phyloP scores from a whole-genome alignment of 2,888 invertebrate species.

The Hydroisotoma schaefferi region DNA sequence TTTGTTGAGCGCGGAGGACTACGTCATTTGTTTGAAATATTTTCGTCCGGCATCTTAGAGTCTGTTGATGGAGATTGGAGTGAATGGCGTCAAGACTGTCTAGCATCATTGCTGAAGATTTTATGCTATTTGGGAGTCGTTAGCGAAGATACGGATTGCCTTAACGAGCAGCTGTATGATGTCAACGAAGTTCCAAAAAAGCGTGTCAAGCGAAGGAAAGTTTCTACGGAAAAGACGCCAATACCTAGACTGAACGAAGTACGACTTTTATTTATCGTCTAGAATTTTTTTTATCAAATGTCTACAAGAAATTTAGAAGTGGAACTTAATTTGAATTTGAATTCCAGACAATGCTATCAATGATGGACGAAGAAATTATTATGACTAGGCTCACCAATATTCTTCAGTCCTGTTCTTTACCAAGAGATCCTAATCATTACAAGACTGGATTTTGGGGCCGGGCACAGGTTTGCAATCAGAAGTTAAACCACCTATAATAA shows the following conservation, averaged over 20 bases:
- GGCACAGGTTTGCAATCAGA: conserved; percentile 63
- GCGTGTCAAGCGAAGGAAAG: conserved; percentile 51
- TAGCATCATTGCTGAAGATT: conserved; percentile 79
- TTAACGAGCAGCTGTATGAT: conserved; percentile 46
- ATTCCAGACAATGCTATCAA: conserved; percentile 62
- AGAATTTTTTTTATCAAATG: neutral
- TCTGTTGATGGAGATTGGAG: conserved; percentile 63
- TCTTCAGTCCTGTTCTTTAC: conserved; percentile 76
- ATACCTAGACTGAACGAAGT: conserved; percentile 71
- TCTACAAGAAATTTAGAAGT: neutral
- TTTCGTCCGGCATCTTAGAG: conserved; percentile 80
- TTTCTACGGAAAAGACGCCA: conserved; percentile 61
- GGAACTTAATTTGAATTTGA: neutral
- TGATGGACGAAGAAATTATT: conserved; percentile 80
- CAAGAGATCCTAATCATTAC: conserved; percentile 76
- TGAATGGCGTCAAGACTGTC: conserved; percentile 93
- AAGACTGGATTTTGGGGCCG: conserved; percentile 91
- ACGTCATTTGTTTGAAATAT: conserved; percentile 82
- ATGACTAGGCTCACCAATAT: conserved; percentile 81
- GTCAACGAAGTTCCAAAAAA: conserved; percentile 42
- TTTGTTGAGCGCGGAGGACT: conserved; percentile 86
- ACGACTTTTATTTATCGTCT: conserved; percentile 24
- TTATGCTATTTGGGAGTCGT: conserved; percentile 79
- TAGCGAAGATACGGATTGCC: conserved; percentile 47
- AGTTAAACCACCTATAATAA: neutral